Evolutionary conservation across 1,140 invertebrate genomes (phyloP).

Genomic region (Wiebesia pumilae): DNA sequence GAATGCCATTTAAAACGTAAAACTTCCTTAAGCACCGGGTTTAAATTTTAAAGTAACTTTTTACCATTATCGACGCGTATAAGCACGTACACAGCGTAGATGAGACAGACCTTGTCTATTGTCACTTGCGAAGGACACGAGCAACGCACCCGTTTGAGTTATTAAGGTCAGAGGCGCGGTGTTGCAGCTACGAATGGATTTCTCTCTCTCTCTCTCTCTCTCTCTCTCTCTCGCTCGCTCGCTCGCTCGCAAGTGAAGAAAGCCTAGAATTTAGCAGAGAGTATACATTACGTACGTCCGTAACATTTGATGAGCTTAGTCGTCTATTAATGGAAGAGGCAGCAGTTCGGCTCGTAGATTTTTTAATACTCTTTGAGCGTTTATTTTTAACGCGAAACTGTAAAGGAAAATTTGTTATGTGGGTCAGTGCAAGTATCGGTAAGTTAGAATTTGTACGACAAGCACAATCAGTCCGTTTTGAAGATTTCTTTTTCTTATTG

Average conservation of each 20-base stretch:
- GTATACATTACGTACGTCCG: background rate
- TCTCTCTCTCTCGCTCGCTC: background rate
- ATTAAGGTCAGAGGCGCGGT: slow-evolving; percentile 70
- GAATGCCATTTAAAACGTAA: too few relatives aligned
- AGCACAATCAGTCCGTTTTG: too few relatives aligned
- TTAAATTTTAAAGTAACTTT: too few relatives aligned
- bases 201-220: background rate
- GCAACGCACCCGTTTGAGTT: slow-evolving; percentile 62
- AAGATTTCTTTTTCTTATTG: too few relatives aligned
- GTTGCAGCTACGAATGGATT: slow-evolving; percentile 38
- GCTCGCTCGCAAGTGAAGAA: background rate
- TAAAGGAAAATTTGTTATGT: background rate
- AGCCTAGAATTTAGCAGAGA: background rate
- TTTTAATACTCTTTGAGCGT: background rate
- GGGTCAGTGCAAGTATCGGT: background rate
- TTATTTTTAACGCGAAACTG: background rate
- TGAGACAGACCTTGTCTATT: slow-evolving; percentile 65
- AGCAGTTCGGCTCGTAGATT: background rate
- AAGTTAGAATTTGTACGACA: background rate
- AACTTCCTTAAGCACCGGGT: too few relatives aligned
- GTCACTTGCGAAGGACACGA: slow-evolving; percentile 66
- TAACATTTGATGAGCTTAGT: background rate
- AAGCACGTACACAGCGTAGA: slow-evolving; percentile 49
- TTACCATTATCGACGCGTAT: background rate
- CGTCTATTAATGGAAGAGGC: background rate